These are phyloP conservation scores for Aleiodes alternator DNA, from an alignment of 2,888 invertebrate genomes.

Conservation along the genomic window DNA sequence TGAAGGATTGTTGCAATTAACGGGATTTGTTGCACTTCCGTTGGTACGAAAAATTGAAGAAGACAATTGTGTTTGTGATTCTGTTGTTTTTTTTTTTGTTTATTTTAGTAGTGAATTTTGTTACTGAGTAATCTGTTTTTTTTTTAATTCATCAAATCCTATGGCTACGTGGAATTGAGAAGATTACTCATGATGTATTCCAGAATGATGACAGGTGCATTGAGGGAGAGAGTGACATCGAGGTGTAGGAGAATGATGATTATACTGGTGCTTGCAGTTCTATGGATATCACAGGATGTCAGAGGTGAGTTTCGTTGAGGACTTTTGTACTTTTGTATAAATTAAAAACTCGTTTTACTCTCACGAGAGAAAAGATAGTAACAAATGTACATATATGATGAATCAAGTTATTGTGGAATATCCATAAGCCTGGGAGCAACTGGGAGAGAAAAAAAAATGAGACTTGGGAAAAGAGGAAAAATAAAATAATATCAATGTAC, in stretches of 20 bases:
- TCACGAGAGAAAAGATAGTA: neutral
- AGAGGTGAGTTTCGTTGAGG: conserved; percentile 29
- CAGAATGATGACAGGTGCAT: conserved; percentile 5
- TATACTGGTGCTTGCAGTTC: conserved; percentile 25
- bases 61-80: conserved; percentile 13
- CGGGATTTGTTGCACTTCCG: conserved; percentile 1
- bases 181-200: neutral
- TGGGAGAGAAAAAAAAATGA: neutral
- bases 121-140: neutral
- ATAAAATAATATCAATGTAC: neutral
- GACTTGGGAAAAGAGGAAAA: neutral
- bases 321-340: neutral
- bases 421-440: too few species aligned
- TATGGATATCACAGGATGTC: conserved; percentile 35
- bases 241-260: conserved; percentile 23
- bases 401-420: neutral
- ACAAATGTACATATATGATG: neutral
- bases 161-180: conserved; percentile 32
- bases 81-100: conserved; percentile 1
- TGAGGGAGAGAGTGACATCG: conserved; percentile 10
- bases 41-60: neutral
- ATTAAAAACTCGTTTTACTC: conserved; percentile 2
- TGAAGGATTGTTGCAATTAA: conserved; percentile 4
- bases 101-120: conserved; percentile 7
- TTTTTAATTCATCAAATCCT: neutral